These are phyloP conservation scores for Diplazon laetatorius DNA, from an alignment of 2,888 invertebrate species.

Conservation along the genomic window DNA sequence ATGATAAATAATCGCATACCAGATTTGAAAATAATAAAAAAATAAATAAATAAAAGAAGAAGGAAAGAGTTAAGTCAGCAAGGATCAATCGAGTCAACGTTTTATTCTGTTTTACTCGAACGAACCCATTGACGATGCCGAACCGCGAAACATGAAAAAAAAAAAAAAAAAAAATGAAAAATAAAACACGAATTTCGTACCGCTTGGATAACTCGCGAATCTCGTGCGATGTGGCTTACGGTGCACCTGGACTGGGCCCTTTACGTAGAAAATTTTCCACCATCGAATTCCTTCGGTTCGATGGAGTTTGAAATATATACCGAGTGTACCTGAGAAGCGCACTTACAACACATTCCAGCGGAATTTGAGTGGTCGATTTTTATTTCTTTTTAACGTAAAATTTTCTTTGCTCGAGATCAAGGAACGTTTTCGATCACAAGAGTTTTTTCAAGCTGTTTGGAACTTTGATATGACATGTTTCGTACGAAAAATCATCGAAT, in stretches of 20 bases:
- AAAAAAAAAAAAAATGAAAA: too few relatives aligned
- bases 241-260: background rate
- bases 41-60: background rate
- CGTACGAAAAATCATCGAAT: background rate
- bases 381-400: background rate
- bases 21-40: background rate
- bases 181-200: constrained; percentile 16
- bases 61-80: background rate
- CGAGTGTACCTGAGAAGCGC: constrained; percentile 19
- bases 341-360: constrained; percentile 18
- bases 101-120: constrained; percentile 6
- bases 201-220: constrained; percentile 7
- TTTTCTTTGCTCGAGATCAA: background rate
- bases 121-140: constrained; percentile 1
- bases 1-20: constrained; percentile 2
- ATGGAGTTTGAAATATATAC: constrained; percentile 23
- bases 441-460: too few relatives aligned
- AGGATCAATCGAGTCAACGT: constrained; percentile 2
- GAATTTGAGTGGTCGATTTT: constrained; percentile 16
- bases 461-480: too few relatives aligned
- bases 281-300: constrained; percentile 24
- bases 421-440: constrained; percentile 1
- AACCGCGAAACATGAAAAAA: too few relatives aligned
- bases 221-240: background rate
- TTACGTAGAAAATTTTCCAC: constrained; percentile 28